Conservation (phyloP, 2,888 invertebrate species). For the Lottia gigantea region DNA sequence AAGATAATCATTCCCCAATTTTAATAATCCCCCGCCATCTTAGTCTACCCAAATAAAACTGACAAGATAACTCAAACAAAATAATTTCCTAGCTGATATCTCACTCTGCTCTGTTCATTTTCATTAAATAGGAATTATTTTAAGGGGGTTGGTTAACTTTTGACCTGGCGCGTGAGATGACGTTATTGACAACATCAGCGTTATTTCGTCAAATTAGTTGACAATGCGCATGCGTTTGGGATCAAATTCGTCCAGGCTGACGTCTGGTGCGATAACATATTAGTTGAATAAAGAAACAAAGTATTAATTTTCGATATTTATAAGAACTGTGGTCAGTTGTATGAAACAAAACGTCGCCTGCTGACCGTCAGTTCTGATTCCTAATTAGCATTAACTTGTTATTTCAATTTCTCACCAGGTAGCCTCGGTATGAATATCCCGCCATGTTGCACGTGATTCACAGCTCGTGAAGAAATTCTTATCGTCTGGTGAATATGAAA, state of each 20-base stretch:
- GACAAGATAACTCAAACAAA: constrained; percentile 4
- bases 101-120: constrained; percentile 6
- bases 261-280: too few relatives aligned
- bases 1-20: not conserved
- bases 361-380: not conserved
- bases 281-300: constrained; percentile 2
- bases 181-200: not conserved
- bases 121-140: not conserved
- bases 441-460: not conserved
- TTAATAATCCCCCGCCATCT: constrained; percentile 7
- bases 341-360: not conserved
- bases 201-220: too few relatives aligned
- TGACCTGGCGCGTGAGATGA: not conserved
- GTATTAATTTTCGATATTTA: constrained; percentile 7
- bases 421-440: constrained; percentile 5
- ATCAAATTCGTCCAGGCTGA: too few relatives aligned
- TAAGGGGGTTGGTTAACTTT: not conserved
- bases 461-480: not conserved
- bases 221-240: too few relatives aligned
- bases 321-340: not conserved
- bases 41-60: not conserved
- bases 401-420: not conserved
- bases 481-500: constrained; percentile 1
- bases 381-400: not conserved
- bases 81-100: not conserved